These are phyloP conservation scores for Emydocephalus ijimae DNA, from an alignment of 2,113 vertebrate genomes.

Conservation along the genomic window DNA sequence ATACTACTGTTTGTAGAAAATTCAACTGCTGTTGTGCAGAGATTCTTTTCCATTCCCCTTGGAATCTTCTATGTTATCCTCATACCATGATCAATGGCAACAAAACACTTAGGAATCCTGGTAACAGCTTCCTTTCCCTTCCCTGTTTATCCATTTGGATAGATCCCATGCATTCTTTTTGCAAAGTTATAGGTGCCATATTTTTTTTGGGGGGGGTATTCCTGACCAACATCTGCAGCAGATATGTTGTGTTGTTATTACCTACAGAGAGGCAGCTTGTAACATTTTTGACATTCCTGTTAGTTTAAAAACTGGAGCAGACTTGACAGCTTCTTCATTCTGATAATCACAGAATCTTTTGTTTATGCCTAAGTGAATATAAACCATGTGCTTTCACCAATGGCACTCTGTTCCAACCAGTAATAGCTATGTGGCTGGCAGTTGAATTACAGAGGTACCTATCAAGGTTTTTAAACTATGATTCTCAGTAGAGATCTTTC, in stretches of 20 bases:
- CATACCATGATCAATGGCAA: neutral
- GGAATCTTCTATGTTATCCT: neutral
- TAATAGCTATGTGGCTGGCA: neutral
- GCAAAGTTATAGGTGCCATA: neutral
- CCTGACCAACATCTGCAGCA: neutral
- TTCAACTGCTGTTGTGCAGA: neutral
- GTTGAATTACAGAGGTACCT: neutral
- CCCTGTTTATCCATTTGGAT: neutral
- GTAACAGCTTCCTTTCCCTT: neutral
- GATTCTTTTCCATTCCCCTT: neutral
- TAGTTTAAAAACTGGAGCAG: neutral
- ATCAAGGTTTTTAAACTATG: neutral
- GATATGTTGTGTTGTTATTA: accelerated
- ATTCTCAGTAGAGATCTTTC: neutral
- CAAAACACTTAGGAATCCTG: neutral
- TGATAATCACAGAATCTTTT: neutral
- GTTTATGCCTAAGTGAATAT: neutral
- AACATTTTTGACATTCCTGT: neutral
- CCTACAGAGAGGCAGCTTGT: neutral
- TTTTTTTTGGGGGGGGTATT: neutral
- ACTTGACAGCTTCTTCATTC: neutral
- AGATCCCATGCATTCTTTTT: neutral
- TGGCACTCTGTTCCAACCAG: neutral
- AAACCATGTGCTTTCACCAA: neutral
- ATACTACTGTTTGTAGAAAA: neutral